Evolutionary conservation across 1,140 invertebrate species (phyloP).

Genomic region (Drosophila micromelanica): DNA sequence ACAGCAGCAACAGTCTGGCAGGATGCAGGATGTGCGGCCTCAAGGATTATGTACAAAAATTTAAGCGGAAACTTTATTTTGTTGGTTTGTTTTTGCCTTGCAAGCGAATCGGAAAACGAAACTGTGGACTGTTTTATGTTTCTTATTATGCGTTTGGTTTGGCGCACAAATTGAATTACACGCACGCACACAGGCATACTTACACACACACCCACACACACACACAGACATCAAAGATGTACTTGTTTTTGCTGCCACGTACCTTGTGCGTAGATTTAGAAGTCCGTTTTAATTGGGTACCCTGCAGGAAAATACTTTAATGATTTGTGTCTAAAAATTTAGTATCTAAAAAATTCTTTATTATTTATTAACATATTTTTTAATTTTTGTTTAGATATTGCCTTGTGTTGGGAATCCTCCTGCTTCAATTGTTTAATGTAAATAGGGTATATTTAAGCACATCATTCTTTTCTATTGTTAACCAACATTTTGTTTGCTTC

Average conservation of each 20-base stretch:
- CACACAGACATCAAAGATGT: conserved; percentile 10
- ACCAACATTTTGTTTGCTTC: neutral
- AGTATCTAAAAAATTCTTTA: too few relatives aligned
- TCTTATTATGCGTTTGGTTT: conserved; percentile 52
- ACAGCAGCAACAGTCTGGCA: conserved; percentile 31
- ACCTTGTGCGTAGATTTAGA: conserved; percentile 59
- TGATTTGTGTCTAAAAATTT: too few relatives aligned
- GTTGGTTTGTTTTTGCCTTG: conserved; percentile 25
- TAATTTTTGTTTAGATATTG: too few relatives aligned
- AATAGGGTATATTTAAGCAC: conserved; percentile 16
- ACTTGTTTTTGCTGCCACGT: conserved; percentile 48
- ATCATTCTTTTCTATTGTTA: neutral
- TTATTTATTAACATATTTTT: too few relatives aligned
- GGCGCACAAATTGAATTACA: conserved; percentile 74
- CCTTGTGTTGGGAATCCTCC: too few relatives aligned
- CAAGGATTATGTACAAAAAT: conserved; percentile 68
- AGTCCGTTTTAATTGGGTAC: conserved; percentile 11
- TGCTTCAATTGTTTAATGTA: neutral
- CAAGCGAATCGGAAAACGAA: conserved; percentile 23
- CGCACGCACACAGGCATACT: conserved; percentile 24
- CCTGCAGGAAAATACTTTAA: neutral
- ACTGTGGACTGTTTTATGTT: conserved; percentile 50
- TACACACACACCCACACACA: conserved; percentile 15
- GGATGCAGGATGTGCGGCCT: conserved; percentile 17
- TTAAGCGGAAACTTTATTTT: conserved; percentile 38